Conservation (phyloP, 2,113 vertebrate species). For the Climacteris rufus region DNA sequence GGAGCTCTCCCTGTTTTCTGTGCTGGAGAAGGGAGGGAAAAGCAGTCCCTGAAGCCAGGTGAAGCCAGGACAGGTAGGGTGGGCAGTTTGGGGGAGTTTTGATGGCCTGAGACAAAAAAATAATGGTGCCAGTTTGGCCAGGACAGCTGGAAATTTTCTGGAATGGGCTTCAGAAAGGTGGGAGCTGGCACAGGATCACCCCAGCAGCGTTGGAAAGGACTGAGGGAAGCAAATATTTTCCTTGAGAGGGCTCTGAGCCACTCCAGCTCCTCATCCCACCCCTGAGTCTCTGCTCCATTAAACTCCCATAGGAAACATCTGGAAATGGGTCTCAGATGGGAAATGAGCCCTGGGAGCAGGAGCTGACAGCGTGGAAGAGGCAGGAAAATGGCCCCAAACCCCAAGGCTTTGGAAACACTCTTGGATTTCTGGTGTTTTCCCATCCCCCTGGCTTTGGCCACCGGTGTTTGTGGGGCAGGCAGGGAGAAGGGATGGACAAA, state of each 20-base stretch:
- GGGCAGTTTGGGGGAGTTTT: not conserved
- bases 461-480: not conserved
- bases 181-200: not conserved
- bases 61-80: not conserved
- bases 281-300: not conserved
- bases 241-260: not conserved
- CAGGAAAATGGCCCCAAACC: not conserved
- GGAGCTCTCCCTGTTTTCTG: not conserved
- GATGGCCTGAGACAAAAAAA: not conserved
- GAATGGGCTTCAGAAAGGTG: not conserved
- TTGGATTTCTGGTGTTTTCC: not conserved
- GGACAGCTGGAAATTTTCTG: not conserved
- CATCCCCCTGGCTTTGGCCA: accelerated
- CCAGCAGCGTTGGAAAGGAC: not conserved
- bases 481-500: not conserved
- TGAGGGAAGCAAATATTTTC: not conserved
- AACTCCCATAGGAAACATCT: not conserved
- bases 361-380: not conserved
- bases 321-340: not conserved
- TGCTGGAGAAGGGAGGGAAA: not conserved
- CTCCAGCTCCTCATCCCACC: not conserved
- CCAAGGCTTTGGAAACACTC: not conserved
- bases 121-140: accelerated
- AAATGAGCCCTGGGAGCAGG: not conserved
- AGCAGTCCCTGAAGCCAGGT: not conserved